These are phyloP conservation scores for Camponotus pennsylvanicus DNA, from an alignment of 1,140 invertebrate species.

Conservation along the genomic window DNA sequence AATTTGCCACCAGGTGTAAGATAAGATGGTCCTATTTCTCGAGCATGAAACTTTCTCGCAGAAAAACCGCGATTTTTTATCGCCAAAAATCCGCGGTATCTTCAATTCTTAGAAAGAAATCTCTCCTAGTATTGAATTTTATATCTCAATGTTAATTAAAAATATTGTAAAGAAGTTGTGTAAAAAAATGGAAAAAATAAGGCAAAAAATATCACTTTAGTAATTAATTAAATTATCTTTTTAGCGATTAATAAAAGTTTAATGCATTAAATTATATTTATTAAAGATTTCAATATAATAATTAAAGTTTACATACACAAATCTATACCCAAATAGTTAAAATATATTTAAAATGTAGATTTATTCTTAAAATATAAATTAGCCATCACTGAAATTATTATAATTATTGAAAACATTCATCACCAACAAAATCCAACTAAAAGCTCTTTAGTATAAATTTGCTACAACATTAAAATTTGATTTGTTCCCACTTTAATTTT, in stretches of 20 bases:
- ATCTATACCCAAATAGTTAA: no score
- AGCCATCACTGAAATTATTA: no score
- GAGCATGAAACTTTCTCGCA: slow-evolving; percentile 27
- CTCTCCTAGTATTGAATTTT: not conserved
- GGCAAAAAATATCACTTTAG: not conserved
- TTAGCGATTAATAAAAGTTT: not conserved
- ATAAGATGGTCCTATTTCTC: slow-evolving; percentile 19
- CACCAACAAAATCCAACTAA: no score
- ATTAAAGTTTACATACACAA: no score
- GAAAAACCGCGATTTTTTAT: slow-evolving; percentile 25
- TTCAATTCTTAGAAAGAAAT: not conserved
- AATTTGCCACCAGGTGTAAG: slow-evolving; percentile 3
- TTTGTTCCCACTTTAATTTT: not conserved
- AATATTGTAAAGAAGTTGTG: not conserved
- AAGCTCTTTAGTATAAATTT: not conserved
- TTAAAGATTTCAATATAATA: no score
- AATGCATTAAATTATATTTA: not conserved
- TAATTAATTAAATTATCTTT: slow-evolving; percentile 6
- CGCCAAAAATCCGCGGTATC: slow-evolving; percentile 17
- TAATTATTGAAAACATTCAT: no score
- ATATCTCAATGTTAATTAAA: slow-evolving; percentile 39
- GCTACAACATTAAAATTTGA: not conserved
- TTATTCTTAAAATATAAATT: no score
- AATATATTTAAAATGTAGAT: no score
- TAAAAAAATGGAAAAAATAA: slow-evolving; percentile 1